Percentiles rank a stretch among this genome's conserved stretches.
phyloP scores from a whole-genome alignment of 2,888 invertebrate genomes.

The Chymomyza caudatula region DNA sequence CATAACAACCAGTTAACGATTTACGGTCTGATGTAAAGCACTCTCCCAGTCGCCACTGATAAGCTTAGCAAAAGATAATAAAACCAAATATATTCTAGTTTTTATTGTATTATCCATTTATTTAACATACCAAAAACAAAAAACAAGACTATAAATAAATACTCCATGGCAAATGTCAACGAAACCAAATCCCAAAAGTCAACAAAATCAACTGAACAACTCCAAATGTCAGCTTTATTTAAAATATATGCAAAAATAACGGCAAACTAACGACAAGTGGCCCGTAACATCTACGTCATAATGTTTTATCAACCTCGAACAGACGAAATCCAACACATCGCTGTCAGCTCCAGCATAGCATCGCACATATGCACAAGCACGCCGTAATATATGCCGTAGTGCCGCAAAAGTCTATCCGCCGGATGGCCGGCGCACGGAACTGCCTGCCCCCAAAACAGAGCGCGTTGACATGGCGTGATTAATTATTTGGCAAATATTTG shows the following conservation, averaged over 20 bases:
- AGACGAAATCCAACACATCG: neutral
- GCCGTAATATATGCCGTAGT: neutral
- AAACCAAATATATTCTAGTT: neutral
- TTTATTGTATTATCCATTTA: neutral
- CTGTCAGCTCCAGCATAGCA: neutral
- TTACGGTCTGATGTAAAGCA: too few species aligned
- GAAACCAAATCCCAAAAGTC: neutral
- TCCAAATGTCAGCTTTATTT: slow-evolving; percentile 57
- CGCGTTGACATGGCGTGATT: slow-evolving; percentile 59
- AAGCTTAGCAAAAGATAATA: neutral
- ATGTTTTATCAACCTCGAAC: neutral
- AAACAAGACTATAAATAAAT: too few species aligned
- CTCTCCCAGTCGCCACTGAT: too few species aligned
- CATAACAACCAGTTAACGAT: too few species aligned
- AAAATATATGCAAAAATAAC: slow-evolving; percentile 23
- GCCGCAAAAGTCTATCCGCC: slow-evolving; percentile 27
- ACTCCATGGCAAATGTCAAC: neutral
- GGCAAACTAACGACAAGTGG: neutral
- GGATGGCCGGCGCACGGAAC: slow-evolving; percentile 14
- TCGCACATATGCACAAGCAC: neutral
- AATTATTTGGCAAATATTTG: slow-evolving; percentile 69
- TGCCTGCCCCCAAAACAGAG: slow-evolving; percentile 23
- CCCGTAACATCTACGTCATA: neutral
- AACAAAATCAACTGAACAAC: slow-evolving; percentile 21
- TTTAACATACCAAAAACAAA: neutral